These are phyloP conservation scores for Anthophora plumipes DNA, from an alignment of 2,888 invertebrate genomes.

Conservation along the genomic window DNA sequence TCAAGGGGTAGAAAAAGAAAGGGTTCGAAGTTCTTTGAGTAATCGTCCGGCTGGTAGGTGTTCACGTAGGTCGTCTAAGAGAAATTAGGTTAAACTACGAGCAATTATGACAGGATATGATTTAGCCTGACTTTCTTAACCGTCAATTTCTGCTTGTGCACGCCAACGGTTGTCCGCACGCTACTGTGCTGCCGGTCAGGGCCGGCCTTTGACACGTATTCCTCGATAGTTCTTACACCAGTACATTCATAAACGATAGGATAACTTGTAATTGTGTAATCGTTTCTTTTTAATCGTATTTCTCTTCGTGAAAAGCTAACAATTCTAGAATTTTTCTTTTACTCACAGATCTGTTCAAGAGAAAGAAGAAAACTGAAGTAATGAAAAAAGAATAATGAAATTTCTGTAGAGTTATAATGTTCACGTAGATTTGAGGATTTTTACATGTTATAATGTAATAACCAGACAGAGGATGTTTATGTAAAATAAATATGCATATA, in stretches of 20 bases:
- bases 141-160: conserved; percentile 74
- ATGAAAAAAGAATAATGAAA: background rate
- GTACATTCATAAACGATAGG: background rate
- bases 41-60: conserved; percentile 38
- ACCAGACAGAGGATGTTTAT: too few species aligned
- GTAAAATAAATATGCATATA: too few species aligned
- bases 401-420: background rate
- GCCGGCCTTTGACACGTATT: conserved; percentile 78
- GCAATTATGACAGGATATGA: conserved; percentile 80
- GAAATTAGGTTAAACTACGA: conserved; percentile 79
- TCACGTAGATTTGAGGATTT: too few species aligned
- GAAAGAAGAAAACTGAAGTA: background rate
- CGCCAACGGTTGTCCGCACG: conserved; percentile 70
- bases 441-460: too few species aligned
- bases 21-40: conserved; percentile 37
- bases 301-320: too few species aligned
- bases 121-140: conserved; percentile 77
- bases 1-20: conserved; percentile 3
- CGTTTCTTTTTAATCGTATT: background rate
- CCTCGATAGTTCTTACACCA: conserved; percentile 34
- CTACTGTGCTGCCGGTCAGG: conserved; percentile 72
- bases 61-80: conserved; percentile 60
- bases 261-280: conserved; percentile 8
- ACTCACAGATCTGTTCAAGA: background rate
- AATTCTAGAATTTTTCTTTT: background rate